Evolutionary conservation across 2,888 invertebrate genomes (phyloP), one percentile per base, ranked within the genome.

Genomic region (Amblyteles armatorius): DNA sequence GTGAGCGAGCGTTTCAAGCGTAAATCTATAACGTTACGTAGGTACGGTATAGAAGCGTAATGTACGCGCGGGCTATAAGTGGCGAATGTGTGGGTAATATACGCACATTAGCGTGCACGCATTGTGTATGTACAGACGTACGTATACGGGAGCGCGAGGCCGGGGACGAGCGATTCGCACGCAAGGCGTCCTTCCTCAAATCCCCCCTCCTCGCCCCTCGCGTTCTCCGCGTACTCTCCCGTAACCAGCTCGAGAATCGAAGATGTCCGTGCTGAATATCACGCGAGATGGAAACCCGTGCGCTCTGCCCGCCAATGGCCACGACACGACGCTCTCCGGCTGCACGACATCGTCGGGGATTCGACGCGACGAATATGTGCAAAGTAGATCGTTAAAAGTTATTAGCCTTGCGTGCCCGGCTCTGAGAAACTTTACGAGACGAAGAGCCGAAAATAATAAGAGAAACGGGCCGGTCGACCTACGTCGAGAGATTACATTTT

Each of bases 171-270:
- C 57, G 78, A 44, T 80, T 78, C 72, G 82, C 77, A 78, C 78
- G 73, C 78, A 80, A 80, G 80, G 67, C 67, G 74, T 80, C 40
- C 68, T 57, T 22, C 63, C 48, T 60, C 36, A 26, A 36, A 9
- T 36, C 36, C 36, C 36, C 36, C 9, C 36, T 36, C 2, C 9
- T 29, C 26, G 33, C 16, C 44, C n/a, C 68, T 13, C 48, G 7
- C 29, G 16, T n/a, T 16, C 44, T 69, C 71, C 69, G 65, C 76
- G 81, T 76, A 60, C 72, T 78, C 77, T 72, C 65, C 65, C 44
- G 67, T 65, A 71, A 71, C 63, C 63, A 82, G 44, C 82, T 82
- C 63, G 78, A 82, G 82, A 82, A 82, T 82, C 82, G 82, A 81
- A 82, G 76, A 82, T 82, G 82, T 81, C 81, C 81, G 81, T 60